These are phyloP conservation scores for Luehdorfia chinensis DNA, from an alignment of 1,140 invertebrate genomes.

Conservation along the genomic window DNA sequence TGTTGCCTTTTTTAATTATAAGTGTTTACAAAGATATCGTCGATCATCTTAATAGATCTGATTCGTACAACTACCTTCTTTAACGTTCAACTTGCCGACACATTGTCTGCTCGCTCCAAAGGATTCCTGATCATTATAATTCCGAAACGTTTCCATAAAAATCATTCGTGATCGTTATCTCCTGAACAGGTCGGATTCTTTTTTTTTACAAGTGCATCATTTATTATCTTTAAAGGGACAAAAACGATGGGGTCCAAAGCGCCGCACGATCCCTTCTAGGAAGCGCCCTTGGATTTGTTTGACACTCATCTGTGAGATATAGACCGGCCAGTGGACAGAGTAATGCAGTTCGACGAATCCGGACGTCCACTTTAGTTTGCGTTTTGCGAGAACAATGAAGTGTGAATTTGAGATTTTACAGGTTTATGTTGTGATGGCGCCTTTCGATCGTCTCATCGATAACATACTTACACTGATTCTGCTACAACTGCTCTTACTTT, in stretches of 20 bases:
- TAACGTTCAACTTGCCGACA: slow-evolving; percentile 48
- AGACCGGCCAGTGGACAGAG: slow-evolving; percentile 54
- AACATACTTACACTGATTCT: background rate
- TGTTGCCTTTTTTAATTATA: no score
- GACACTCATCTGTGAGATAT: slow-evolving; percentile 70
- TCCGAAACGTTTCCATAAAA: slow-evolving; percentile 74
- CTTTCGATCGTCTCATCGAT: slow-evolving; percentile 2
- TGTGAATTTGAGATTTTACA: slow-evolving; percentile 51
- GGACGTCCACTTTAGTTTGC: slow-evolving; percentile 36
- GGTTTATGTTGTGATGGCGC: slow-evolving; percentile 12
- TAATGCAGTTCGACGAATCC: slow-evolving; percentile 45
- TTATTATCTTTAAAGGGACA: slow-evolving; percentile 72
- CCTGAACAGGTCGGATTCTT: slow-evolving; percentile 71
- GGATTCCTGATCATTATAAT: slow-evolving; percentile 71
- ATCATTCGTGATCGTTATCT: slow-evolving; percentile 74
- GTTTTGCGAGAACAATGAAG: slow-evolving; percentile 40
- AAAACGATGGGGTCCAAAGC: slow-evolving; percentile 65
- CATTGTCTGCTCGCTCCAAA: slow-evolving; percentile 73
- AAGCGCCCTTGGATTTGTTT: slow-evolving; percentile 64
- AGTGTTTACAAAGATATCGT: no score
- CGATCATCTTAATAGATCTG: slow-evolving; percentile 12
- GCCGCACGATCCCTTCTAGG: slow-evolving; percentile 66
- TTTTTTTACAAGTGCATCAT: slow-evolving; percentile 66
- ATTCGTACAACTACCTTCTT: slow-evolving; percentile 31
- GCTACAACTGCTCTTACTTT: slow-evolving; percentile 1